These are phyloP conservation scores for Pantelozetes paolii DNA, from an alignment of 2,888 invertebrate genomes.

Conservation along the genomic window DNA sequence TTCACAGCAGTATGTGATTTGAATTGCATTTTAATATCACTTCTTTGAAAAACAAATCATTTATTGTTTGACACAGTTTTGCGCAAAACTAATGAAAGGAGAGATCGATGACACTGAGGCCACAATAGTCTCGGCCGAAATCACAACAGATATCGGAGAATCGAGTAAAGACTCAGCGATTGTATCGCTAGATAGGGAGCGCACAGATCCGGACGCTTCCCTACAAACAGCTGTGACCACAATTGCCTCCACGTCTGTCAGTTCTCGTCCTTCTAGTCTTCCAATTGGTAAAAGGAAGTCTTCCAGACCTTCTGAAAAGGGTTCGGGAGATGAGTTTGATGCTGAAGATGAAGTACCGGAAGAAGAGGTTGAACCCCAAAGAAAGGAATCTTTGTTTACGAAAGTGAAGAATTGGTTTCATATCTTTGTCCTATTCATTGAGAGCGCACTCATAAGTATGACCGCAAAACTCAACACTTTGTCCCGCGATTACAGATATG, in stretches of 20 bases:
- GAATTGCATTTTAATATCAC: not conserved
- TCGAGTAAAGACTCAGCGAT: slow-evolving; percentile 48
- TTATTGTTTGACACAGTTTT: slow-evolving; percentile 37
- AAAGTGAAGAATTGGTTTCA: slow-evolving; percentile 58
- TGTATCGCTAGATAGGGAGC: slow-evolving; percentile 47
- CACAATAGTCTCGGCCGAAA: slow-evolving; percentile 50
- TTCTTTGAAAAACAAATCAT: slow-evolving; percentile 15
- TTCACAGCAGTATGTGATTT: slow-evolving; percentile 46
- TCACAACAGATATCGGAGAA: slow-evolving; percentile 50
- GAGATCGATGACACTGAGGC: slow-evolving; percentile 62
- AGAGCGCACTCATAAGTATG: slow-evolving; percentile 72
- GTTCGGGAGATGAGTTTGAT: slow-evolving; percentile 10
- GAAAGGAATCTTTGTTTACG: slow-evolving; percentile 44
- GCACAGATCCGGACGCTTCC: slow-evolving; percentile 34
- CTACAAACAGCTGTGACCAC: slow-evolving; percentile 32
- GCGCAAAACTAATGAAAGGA: slow-evolving; percentile 63
- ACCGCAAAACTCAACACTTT: slow-evolving; percentile 77
- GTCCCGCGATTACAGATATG: slow-evolving; percentile 90
- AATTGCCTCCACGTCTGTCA: slow-evolving; percentile 45
- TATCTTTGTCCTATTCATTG: slow-evolving; percentile 67
- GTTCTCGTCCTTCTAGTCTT: slow-evolving; percentile 19
- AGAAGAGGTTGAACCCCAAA: not conserved
- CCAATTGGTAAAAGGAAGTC: not conserved
- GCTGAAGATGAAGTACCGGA: slow-evolving; percentile 27
- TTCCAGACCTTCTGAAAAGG: not conserved